Base-by-base conservation (phyloP, 2,113 vertebrate species). In the Hirundichthys speculiger region DNA sequence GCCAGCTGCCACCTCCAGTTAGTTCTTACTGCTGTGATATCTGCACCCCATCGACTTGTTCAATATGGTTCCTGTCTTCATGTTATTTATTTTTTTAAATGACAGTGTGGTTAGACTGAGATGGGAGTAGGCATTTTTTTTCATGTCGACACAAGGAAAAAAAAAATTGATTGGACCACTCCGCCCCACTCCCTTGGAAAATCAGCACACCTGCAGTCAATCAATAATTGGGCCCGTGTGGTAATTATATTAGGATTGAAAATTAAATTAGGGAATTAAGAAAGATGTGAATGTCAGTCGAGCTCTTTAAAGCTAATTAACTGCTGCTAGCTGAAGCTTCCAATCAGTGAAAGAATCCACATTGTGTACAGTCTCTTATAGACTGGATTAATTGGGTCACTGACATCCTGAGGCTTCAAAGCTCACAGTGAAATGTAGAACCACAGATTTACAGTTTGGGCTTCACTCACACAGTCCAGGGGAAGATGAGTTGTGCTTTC, bases 321-420 rank as follows among this genome's bases (percentile, higher is more conserved):
- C 74, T 24, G 57, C 82, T 53, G 62, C 57, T 38, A 77, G 74
- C 62, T 80, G 64, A 84, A 90, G 77, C 75, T 83, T 84, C 74
- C 74, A 87, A 81, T 87, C 80, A 86, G 77, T 48, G 66, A 74
- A 86, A 82, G 86, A 87, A 92, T 87, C 80, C 74, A 76, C 70
- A 38, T 27, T 42, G 69, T 78, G 85, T 82, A 75, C 72, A 69
- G 75, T 83, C 82, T 79, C 78, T 88, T 86, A 90, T 51, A 58
- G 63, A 67, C 63, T 50, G 61, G 77, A 91, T 88, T 90, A 90
- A 91, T 92, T 90, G 78, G 70, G 86, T 83, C 77, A 41, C 67
- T 20, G 55, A 61, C 47, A 20, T 88, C 75, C 81, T 53, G 53
- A 76, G 73, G 71, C 64, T 60, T 57, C 40, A 84, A 71, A 71